Base-by-base conservation (phyloP, 1,140 invertebrate genomes). In the Trachymyrmex cornetzi region DNA sequence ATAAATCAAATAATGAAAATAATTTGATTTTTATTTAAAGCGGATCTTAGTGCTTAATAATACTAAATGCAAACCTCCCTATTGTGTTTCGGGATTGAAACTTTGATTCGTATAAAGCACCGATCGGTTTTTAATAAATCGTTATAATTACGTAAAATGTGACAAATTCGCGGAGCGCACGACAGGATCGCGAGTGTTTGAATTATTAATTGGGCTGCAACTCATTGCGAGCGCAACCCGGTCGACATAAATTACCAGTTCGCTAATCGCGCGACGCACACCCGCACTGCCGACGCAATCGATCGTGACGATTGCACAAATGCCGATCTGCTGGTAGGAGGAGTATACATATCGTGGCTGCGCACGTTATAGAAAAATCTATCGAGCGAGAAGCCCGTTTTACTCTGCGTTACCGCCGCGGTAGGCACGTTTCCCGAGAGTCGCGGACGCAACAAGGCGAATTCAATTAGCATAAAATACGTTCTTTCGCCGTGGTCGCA, bases 251-350 rank as follows among this genome's bases (percentile, higher is more conserved):
- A 84, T 84, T 74, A 75, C 69, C 55, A 82, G 80, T 61, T 74
- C 69, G 67, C 80, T 84, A 75, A 61, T 84, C 80, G 80, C 44
- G 24, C 69, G 55, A 74, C 34, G 55, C 67, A 61, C 80, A 84
- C 69, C 80, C 80, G 80, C 80, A 84, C 69, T 30, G 6, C 48
- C 55, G 53, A 84, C 38, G 69, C 55, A 84, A 75, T 75, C 80
- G 80, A 84, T 84, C 80, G 80, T 61, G 69, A 48, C 80, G 55
- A 84, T 84, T 75, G 69, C 80, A 61, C 14, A 61, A 75, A 75
- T 63, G 24, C 1, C 53, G 69, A 74, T 74, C 12, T 22, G 24
- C 55, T 24, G 80, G 55, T 82, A 38, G 80, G 67, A 82, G 38
- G 63, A 69, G 77, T 12, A 30, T 48, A 30, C 48, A 24, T n/a